phyloP scores from a whole-genome alignment of 2,797 vertebrate species.

The Corythornis leucogaster region DNA sequence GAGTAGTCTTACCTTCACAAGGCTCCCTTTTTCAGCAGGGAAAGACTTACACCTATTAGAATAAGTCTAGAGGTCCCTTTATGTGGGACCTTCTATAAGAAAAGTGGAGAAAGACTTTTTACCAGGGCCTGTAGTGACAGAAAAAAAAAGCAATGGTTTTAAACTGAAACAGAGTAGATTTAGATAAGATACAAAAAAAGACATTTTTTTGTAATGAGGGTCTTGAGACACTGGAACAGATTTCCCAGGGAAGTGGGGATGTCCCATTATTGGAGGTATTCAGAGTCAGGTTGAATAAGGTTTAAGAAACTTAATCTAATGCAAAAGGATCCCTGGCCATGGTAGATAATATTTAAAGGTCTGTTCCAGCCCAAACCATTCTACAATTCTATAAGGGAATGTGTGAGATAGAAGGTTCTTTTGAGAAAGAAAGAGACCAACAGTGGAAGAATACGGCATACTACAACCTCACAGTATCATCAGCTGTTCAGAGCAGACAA shows the following conservation, averaged over 20 bases:
- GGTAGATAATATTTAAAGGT: neutral
- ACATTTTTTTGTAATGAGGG: neutral
- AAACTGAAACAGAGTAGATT: neutral
- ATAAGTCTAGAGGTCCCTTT: neutral
- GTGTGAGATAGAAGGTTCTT: neutral
- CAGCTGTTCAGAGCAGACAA: neutral
- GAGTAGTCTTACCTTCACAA: no score
- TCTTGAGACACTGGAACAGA: neutral
- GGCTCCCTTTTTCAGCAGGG: no score
- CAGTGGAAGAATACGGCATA: neutral
- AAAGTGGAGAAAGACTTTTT: neutral
- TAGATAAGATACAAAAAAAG: neutral
- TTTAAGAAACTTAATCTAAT: neutral
- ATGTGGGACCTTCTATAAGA: neutral
- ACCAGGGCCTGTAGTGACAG: neutral
- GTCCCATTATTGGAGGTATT: fast-evolving
- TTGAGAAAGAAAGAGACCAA: neutral
- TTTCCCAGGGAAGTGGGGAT: neutral
- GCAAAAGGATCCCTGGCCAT: neutral
- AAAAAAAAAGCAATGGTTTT: neutral
- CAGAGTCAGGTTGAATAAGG: neutral
- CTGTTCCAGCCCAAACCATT: neutral
- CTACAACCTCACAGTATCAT: neutral
- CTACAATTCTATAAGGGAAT: neutral
- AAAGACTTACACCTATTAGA: no score